A percentile compares a stretch with the other conserved stretches of the same genome.
These are phyloP conservation scores for Toxotes chatareus DNA, from an alignment of 2,113 vertebrate genomes.

Conservation along the genomic window DNA sequence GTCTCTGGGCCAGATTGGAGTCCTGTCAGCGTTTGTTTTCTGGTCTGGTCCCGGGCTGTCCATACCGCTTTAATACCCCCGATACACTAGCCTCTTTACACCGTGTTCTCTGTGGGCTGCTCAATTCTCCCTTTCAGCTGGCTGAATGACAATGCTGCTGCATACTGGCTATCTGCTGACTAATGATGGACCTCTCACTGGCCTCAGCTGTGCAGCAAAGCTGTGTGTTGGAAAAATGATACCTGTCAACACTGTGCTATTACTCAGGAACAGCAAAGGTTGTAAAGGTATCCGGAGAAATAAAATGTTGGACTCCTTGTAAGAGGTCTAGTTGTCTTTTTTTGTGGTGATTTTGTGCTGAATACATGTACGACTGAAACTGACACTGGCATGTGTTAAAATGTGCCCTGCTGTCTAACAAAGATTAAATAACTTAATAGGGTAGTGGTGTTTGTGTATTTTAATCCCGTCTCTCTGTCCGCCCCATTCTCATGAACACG, in stretches of 20 bases:
- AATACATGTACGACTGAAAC: neutral
- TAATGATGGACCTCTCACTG: slow-evolving; percentile 67
- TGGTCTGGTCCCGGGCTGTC: slow-evolving; percentile 58
- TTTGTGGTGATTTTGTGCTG: neutral
- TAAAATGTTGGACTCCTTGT: slow-evolving; percentile 1
- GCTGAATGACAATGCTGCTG: slow-evolving; percentile 67
- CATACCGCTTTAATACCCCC: slow-evolving; percentile 60
- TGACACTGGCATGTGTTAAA: neutral
- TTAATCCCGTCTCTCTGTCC: neutral
- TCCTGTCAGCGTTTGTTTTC: slow-evolving; percentile 75
- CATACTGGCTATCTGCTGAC: slow-evolving; percentile 69
- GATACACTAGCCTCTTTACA: slow-evolving; percentile 53
- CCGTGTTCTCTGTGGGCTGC: slow-evolving; percentile 47
- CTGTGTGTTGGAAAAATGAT: slow-evolving; percentile 24
- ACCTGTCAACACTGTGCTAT: slow-evolving; percentile 46
- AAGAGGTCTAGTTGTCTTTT: neutral
- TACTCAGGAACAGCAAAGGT: slow-evolving; percentile 21
- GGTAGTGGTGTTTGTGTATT: neutral
- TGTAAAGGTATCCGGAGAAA: slow-evolving; percentile 14
- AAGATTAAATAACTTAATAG: neutral
- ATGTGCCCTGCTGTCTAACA: neutral
- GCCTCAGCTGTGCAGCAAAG: slow-evolving; percentile 42
- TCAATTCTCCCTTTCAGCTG: slow-evolving; percentile 64
- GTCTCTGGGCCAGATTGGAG: slow-evolving; percentile 68
- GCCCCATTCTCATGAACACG: too few relatives aligned